These are phyloP conservation scores for Ectobius pallidus DNA, from an alignment of 2,888 invertebrate genomes.

Conservation along the genomic window DNA sequence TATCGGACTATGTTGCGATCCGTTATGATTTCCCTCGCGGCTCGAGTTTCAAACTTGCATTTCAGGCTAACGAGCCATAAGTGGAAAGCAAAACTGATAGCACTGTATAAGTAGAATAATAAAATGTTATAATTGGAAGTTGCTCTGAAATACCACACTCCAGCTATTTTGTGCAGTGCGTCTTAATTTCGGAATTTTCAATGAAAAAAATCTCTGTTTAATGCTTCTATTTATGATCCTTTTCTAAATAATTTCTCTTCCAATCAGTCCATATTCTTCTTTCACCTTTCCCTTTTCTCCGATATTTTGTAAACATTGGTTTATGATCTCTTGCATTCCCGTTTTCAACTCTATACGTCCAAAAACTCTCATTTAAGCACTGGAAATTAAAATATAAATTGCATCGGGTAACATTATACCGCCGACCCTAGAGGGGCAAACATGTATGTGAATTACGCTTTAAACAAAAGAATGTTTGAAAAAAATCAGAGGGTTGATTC, in stretches of 20 bases:
- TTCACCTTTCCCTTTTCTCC: not conserved
- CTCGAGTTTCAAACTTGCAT: too few relatives aligned
- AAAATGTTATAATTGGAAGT: too few relatives aligned
- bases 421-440: not conserved
- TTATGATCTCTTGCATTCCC: not conserved
- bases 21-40: too few relatives aligned
- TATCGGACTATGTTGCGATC: too few relatives aligned
- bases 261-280: not conserved
- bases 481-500: not conserved
- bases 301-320: not conserved
- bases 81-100: too few relatives aligned
- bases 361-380: not conserved
- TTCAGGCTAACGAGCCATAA: too few relatives aligned
- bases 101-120: too few relatives aligned
- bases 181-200: too few relatives aligned
- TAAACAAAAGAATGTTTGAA: slow-evolving; percentile 19
- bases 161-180: too few relatives aligned
- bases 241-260: not conserved
- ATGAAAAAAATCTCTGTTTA: too few relatives aligned
- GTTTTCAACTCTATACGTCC: not conserved
- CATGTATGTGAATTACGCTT: not conserved
- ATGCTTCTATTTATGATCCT: not conserved
- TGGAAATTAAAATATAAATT: slow-evolving; percentile 25
- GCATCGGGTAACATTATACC: slow-evolving; percentile 4
- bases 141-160: too few relatives aligned